These are phyloP conservation scores for Tigriopus californicus DNA, from an alignment of 2,888 invertebrate genomes.

Conservation along the genomic window DNA sequence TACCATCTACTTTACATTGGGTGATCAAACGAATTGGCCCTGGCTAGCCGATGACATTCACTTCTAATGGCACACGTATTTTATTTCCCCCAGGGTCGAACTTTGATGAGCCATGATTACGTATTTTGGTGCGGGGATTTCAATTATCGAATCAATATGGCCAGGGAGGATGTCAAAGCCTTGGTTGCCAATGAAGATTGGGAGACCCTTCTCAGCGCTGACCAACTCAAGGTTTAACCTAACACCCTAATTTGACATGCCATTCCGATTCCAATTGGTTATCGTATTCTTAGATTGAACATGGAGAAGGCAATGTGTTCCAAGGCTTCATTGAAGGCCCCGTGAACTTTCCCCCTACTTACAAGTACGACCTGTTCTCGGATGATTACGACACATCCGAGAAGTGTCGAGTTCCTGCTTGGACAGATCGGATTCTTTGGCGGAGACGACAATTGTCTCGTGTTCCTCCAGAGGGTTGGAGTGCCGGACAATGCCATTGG, in stretches of 20 bases:
- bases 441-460: slow-evolving; percentile 54
- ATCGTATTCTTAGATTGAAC: slow-evolving; percentile 39
- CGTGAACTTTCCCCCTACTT: slow-evolving; percentile 82
- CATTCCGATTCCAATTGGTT: not conserved
- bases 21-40: no score
- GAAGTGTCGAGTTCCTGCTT: slow-evolving; percentile 87
- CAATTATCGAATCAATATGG: slow-evolving; percentile 90
- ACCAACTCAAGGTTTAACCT: slow-evolving; percentile 49
- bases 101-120: slow-evolving; percentile 85
- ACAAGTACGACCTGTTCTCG: slow-evolving; percentile 95
- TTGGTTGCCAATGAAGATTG: slow-evolving; percentile 54
- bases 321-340: slow-evolving; percentile 81
- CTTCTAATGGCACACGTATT: no score
- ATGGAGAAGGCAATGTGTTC: slow-evolving; percentile 63
- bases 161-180: slow-evolving; percentile 78
- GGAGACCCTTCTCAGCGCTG: slow-evolving; percentile 53
- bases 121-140: slow-evolving; percentile 99
- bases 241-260: not conserved
- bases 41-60: no score
- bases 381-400: slow-evolving; percentile 99
- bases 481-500: slow-evolving; percentile 46
- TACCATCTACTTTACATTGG: no score
- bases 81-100: slow-evolving; percentile 36
- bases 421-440: slow-evolving; percentile 97
- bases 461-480: slow-evolving; percentile 40